A percentile compares a stretch with the other conserved stretches of the same genome.
phyloP scores from a whole-genome alignment of 2,113 vertebrate genomes.

The Carassius auratus region DNA sequence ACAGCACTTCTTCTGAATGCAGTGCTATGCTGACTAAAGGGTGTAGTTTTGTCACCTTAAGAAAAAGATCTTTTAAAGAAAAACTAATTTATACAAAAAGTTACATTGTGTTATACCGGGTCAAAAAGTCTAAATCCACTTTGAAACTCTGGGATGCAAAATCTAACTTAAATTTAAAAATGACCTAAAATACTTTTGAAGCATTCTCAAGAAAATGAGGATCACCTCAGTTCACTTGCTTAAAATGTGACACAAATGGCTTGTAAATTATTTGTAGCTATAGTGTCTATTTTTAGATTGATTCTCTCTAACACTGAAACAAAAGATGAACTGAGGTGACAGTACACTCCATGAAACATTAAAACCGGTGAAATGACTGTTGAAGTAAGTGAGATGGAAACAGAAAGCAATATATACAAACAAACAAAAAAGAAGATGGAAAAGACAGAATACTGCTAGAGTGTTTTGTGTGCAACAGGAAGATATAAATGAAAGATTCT shows the following conservation, averaged over 20 bases:
- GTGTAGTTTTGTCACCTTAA: not conserved
- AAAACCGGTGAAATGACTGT: constrained; percentile 63
- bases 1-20: constrained; percentile 56
- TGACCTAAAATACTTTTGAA: not conserved
- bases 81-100: not conserved
- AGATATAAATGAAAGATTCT: constrained; percentile 4
- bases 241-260: not conserved
- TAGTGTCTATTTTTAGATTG: not conserved
- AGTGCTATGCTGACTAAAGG: constrained; percentile 36
- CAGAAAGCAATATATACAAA: constrained; percentile 51
- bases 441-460: not conserved
- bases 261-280: not conserved
- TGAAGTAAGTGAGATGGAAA: constrained; percentile 56
- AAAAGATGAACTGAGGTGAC: not conserved
- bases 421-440: constrained; percentile 52
- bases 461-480: not conserved
- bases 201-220: not conserved
- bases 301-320: not conserved
- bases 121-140: not conserved
- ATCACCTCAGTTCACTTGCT: not conserved
- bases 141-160: not conserved
- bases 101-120: not conserved
- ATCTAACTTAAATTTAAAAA: not conserved
- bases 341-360: not conserved
- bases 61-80: not conserved